Percentiles rank a stretch among this genome's conserved stretches.
Evolutionary conservation across 2,797 vertebrate species (phyloP).

Genomic region (Ceryle rudis): DNA sequence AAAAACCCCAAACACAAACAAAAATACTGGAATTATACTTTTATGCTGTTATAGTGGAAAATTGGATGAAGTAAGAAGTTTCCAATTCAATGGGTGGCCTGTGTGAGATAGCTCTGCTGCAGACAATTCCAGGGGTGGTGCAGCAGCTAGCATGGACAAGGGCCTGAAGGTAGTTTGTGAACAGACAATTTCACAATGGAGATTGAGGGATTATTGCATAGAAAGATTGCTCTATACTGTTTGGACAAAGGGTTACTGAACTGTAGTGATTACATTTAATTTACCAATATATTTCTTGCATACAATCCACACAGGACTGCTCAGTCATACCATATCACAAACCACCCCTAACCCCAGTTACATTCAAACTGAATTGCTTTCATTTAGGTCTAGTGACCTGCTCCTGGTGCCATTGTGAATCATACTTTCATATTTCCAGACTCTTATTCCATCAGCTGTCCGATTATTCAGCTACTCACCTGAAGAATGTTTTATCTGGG

Average conservation of each 20-base stretch:
- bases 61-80: background rate
- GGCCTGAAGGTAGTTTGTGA: background rate
- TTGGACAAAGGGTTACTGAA: background rate
- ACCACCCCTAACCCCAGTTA: background rate
- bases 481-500: background rate
- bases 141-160: background rate
- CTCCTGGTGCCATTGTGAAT: background rate
- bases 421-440: background rate
- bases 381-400: background rate
- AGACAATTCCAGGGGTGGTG: fast-evolving
- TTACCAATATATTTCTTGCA: background rate
- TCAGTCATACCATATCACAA: background rate
- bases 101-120: background rate
- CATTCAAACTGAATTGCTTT: background rate
- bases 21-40: background rate
- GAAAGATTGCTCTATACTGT: background rate
- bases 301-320: background rate
- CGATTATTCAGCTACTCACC: background rate
- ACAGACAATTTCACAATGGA: background rate
- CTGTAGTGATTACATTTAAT: background rate
- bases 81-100: background rate
- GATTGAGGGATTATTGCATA: background rate
- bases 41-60: background rate
- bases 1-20: background rate
- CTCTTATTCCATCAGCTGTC: background rate